These are phyloP conservation scores for Echinops telfairi DNA, from an alignment of 2,113 vertebrate genomes.

Conservation along the genomic window DNA sequence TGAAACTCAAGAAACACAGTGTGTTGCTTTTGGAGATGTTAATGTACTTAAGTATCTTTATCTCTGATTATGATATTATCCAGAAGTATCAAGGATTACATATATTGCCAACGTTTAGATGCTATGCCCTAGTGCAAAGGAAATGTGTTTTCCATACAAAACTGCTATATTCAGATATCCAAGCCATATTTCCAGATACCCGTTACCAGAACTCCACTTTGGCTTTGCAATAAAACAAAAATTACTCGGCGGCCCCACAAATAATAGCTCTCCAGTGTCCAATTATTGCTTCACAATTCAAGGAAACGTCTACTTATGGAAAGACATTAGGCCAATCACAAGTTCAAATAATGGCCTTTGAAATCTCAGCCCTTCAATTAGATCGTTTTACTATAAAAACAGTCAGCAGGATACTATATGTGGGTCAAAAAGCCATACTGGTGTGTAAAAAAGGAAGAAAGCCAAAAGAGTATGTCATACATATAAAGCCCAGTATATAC, in stretches of 20 bases:
- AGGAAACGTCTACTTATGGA: slow-evolving; percentile 77
- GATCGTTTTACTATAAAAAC: slow-evolving; percentile 52
- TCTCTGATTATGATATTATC: slow-evolving; percentile 77
- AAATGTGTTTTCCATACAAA: slow-evolving; percentile 79
- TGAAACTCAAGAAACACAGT: slow-evolving; percentile 23
- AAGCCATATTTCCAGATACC: slow-evolving; percentile 59
- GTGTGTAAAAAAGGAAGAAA: neutral
- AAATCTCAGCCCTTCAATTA: slow-evolving; percentile 46
- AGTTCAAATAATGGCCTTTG: slow-evolving; percentile 65
- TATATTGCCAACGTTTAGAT: slow-evolving; percentile 59
- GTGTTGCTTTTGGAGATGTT: slow-evolving; percentile 1
- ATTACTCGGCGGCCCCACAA: slow-evolving; percentile 61
- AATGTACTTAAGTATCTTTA: slow-evolving; percentile 53
- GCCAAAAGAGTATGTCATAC: neutral
- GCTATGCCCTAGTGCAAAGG: slow-evolving; percentile 61
- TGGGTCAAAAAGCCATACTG: slow-evolving; percentile 10
- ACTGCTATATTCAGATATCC: slow-evolving; percentile 1
- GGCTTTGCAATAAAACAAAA: slow-evolving; percentile 71
- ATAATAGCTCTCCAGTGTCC: slow-evolving; percentile 72
- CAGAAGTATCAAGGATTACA: slow-evolving; percentile 70
- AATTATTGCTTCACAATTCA: slow-evolving; percentile 73
- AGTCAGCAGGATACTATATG: neutral
- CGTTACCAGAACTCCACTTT: slow-evolving; percentile 58
- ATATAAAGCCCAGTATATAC: neutral
- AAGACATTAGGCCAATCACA: slow-evolving; percentile 66